Percentiles rank a stretch among this genome's conserved stretches.
Evolutionary conservation across 2,888 invertebrate genomes (phyloP).

Genomic region (Rhingia rostrata): DNA sequence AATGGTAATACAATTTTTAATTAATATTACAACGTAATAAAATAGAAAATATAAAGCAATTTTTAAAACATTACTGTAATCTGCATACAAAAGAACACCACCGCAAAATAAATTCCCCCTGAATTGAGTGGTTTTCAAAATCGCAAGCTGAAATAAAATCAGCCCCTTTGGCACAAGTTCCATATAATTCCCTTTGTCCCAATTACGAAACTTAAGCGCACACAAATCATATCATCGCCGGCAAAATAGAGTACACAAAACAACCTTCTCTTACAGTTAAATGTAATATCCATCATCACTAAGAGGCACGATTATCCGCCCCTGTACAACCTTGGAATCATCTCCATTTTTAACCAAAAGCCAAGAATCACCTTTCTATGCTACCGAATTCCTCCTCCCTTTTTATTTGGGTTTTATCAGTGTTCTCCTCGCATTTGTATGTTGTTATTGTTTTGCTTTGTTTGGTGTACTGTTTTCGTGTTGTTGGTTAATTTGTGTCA

Average conservation of each 20-base stretch:
- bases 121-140: too few species aligned
- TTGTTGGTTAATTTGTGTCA: slow-evolving; percentile 73
- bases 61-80: too few species aligned
- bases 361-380: slow-evolving; percentile 33
- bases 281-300: slow-evolving; percentile 40
- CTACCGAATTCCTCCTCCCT: slow-evolving; percentile 22
- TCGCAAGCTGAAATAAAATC: too few species aligned
- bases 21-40: too few species aligned
- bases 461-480: slow-evolving; percentile 48
- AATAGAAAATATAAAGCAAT: too few species aligned
- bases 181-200: neutral
- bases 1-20: too few species aligned
- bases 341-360: slow-evolving; percentile 40
- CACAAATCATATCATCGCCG: slow-evolving; percentile 16
- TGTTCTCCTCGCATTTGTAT: slow-evolving; percentile 31
- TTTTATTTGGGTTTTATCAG: slow-evolving; percentile 27
- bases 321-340: slow-evolving; percentile 30
- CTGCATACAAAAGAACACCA: too few species aligned
- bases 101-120: too few species aligned
- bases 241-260: neutral
- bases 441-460: slow-evolving; percentile 44
- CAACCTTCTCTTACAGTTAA: slow-evolving; percentile 14
- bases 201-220: slow-evolving; percentile 14
- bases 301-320: slow-evolving; percentile 40
- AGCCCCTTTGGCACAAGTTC: too few species aligned